Evolutionary conservation across 2,113 vertebrate genomes (phyloP), one percentile per base, ranked within the genome.

Genomic region (Carassius carassius): DNA sequence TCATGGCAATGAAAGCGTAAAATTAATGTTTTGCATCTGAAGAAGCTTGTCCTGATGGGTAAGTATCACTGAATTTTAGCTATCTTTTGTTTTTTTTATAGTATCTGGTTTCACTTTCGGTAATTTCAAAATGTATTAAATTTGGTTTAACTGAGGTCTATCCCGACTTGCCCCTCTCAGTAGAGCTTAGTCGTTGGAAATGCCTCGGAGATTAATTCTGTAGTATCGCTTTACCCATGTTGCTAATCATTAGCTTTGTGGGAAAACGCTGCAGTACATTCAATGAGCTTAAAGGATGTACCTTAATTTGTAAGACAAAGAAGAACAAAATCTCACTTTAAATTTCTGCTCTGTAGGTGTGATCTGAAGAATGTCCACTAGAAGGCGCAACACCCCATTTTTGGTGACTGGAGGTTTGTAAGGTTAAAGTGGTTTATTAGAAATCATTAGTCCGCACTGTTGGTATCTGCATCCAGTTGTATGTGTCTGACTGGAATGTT

Each of bases 121-220:
- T 8, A 41, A 41, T 41, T 41, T 41, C 7, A 41, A 41, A 41
- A 41, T 41, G 41, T 41, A 1, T 41, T 41, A 41, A 41, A 41
- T 41, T 41, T 41, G 41, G 41, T 44, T 44, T 11, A 60, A 32
- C 32, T 87, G 94, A 96, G 96, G 95, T 95, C 96, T 96, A 96
- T 96, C 96, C 95, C 95, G 95, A 96, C 94, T 37, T 92, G 87
- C 89, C 92, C 92, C 95, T 86, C 84, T 41, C 89, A 37, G 78
- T 96, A 94, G 94, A 90, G 91, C 89, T 87, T 0, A 87, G 56
- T 96, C 94, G 95, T 96, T 96, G 96, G 96, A 96, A 96, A 96
- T 47, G 94, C 96, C 95, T 96, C 96, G 93, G 51, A 96, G 88
- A 97, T 87, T 12, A 95, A 94, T 60, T 82, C 84, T 96, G 94